Percentiles rank a stretch among this genome's conserved stretches.
Conservation (phyloP, 2,888 invertebrate genomes). For the Mythimna loreyi region DNA sequence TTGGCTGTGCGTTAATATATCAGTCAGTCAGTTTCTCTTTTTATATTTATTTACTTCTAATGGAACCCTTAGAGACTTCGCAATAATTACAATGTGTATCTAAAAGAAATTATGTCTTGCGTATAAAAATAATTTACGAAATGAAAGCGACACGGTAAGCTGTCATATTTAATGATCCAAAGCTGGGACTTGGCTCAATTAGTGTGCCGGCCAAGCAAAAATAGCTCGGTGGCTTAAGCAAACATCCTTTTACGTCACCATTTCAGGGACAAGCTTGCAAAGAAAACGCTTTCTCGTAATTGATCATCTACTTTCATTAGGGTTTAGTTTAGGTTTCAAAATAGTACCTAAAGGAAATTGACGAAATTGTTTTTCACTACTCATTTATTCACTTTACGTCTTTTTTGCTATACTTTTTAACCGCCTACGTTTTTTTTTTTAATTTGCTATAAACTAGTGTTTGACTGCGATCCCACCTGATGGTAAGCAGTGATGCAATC, state of each 20-base stretch:
- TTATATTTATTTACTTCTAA: slow-evolving; percentile 10
- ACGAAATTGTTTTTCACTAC: background rate
- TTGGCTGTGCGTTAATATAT: no score
- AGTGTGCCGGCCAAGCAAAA: slow-evolving; percentile 67
- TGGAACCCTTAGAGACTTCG: background rate
- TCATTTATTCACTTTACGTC: background rate
- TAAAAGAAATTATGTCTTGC: slow-evolving; percentile 21
- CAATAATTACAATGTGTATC: background rate
- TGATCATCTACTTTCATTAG: slow-evolving; percentile 51
- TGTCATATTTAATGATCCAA: slow-evolving; percentile 51
- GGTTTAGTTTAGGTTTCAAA: slow-evolving; percentile 15
- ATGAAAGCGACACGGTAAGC: slow-evolving; percentile 35
- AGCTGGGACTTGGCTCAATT: slow-evolving; percentile 64
- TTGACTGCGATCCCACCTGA: no score
- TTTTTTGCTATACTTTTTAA: background rate
- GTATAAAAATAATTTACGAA: slow-evolving; percentile 22
- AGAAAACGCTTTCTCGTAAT: slow-evolving; percentile 44
- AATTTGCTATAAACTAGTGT: no score
- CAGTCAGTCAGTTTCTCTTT: no score
- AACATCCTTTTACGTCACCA: slow-evolving; percentile 79
- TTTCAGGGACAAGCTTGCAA: slow-evolving; percentile 54
- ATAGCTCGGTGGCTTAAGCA: slow-evolving; percentile 68
- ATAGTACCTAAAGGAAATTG: no score
- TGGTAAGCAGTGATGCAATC: no score
- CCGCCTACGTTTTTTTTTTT: no score